A percentile compares a stretch with the other conserved stretches of the same genome.
phyloP scores from a whole-genome alignment of 2,797 vertebrate species.

The Channa striata region DNA sequence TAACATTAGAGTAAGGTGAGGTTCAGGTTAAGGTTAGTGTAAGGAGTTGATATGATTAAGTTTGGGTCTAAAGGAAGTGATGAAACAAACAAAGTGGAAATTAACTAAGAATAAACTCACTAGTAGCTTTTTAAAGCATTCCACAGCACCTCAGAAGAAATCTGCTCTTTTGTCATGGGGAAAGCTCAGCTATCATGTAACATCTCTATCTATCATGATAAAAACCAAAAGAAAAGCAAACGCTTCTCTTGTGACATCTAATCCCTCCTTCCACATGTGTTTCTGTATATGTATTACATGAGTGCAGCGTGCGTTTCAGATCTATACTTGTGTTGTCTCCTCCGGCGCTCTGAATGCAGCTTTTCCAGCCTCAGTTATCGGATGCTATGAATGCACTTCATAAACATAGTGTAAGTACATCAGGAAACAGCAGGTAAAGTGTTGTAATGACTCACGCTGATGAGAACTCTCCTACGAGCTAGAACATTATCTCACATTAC shows the following conservation, averaged over 20 bases:
- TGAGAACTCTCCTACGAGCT: not conserved
- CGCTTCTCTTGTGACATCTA: constrained; percentile 54
- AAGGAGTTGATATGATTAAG: not conserved
- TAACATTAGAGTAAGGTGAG: no score
- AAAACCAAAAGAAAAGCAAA: constrained; percentile 49
- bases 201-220: constrained; percentile 58
- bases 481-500: not conserved
- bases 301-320: constrained; percentile 23
- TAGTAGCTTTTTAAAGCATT: no score
- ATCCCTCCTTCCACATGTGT: constrained; percentile 36
- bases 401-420: constrained; percentile 9
- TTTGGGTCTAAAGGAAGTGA: not conserved
- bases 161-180: no score
- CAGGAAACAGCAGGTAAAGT: constrained; percentile 13
- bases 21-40: no score
- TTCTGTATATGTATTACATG: constrained; percentile 20
- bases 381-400: constrained; percentile 14
- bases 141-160: no score
- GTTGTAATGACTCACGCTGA: not conserved
- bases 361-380: constrained; percentile 36
- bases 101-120: no score
- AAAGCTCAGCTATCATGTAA: no score
- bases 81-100: no score
- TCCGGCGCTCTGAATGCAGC: constrained; percentile 32
- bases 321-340: constrained; percentile 46